phyloP scores from a whole-genome alignment of 2,888 invertebrate genomes.

The Odontocolon sp. region DNA sequence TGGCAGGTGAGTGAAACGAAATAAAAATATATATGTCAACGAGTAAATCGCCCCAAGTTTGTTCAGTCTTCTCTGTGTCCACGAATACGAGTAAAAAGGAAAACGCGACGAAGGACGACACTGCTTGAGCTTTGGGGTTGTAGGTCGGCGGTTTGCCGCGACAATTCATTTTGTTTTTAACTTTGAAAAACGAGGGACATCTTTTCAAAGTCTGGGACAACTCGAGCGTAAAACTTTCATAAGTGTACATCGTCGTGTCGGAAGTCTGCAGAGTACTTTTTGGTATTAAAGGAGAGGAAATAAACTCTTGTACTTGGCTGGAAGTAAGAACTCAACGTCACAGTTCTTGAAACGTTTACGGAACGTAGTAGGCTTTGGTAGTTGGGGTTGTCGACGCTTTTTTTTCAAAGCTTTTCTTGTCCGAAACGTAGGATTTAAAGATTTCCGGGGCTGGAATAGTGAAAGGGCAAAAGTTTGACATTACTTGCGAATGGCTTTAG shows the following conservation, averaged over 20 bases:
- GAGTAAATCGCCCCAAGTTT: background rate
- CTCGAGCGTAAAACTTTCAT: constrained; percentile 12
- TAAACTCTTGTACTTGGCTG: constrained; percentile 2
- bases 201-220: constrained; percentile 2
- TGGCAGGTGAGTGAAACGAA: constrained; percentile 87
- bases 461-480: constrained; percentile 15
- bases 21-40: background rate
- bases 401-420: background rate
- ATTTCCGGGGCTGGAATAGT: background rate
- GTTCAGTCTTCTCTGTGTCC: background rate
- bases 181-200: background rate
- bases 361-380: constrained; percentile 23
- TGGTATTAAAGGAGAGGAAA: constrained; percentile 1
- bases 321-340: background rate
- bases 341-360: background rate
- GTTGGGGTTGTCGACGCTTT: constrained; percentile 4
- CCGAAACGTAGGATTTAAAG: background rate
- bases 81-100: no score
- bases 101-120: no score
- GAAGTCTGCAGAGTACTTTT: background rate
- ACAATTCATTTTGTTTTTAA: constrained; percentile 1
- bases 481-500: constrained; percentile 4
- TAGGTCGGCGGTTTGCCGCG: background rate
- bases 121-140: background rate
- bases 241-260: constrained; percentile 8